A percentile compares a stretch with the other conserved stretches of the same genome.
These are phyloP conservation scores for Sinella curviseta DNA, from an alignment of 1,140 invertebrate genomes.

Conservation along the genomic window DNA sequence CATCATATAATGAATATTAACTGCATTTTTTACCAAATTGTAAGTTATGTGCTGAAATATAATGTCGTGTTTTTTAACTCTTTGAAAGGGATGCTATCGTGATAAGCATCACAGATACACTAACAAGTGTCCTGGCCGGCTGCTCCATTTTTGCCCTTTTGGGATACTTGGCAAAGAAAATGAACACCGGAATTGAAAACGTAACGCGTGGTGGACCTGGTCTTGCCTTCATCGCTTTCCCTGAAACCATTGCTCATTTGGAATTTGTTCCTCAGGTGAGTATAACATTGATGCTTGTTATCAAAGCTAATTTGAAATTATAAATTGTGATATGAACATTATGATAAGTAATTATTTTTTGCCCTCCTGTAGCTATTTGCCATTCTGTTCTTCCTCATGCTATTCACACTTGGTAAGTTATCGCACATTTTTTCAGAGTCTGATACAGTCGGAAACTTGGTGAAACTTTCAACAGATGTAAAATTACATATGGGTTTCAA, in stretches of 20 bases:
- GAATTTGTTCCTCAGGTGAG: slow-evolving; percentile 65
- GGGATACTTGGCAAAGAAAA: slow-evolving; percentile 51
- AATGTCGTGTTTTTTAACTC: not conserved
- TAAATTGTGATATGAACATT: too few species aligned
- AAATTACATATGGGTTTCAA: too few species aligned
- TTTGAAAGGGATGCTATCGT: slow-evolving; percentile 58
- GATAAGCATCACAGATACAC: slow-evolving; percentile 59
- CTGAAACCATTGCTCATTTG: slow-evolving; percentile 82
- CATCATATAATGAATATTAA: not conserved
- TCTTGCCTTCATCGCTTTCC: slow-evolving; percentile 61
- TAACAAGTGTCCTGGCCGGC: slow-evolving; percentile 60
- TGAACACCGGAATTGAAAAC: slow-evolving; percentile 31
- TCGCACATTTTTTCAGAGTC: too few species aligned
- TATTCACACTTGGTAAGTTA: slow-evolving; percentile 68
- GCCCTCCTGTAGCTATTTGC: slow-evolving; percentile 69
- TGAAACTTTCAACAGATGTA: too few species aligned
- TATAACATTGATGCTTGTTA: too few species aligned
- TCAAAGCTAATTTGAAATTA: too few species aligned
- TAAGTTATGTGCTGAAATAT: slow-evolving; percentile 58
- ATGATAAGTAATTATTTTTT: too few species aligned
- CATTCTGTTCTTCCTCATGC: slow-evolving; percentile 84
- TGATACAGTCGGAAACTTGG: too few species aligned
- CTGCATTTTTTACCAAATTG: slow-evolving; percentile 55
- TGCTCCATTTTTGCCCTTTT: slow-evolving; percentile 60
- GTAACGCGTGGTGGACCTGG: not conserved